A percentile compares a stretch with the other conserved stretches of the same genome.
phyloP scores from a whole-genome alignment of 2,797 vertebrate species.

The Anas bernieri region DNA sequence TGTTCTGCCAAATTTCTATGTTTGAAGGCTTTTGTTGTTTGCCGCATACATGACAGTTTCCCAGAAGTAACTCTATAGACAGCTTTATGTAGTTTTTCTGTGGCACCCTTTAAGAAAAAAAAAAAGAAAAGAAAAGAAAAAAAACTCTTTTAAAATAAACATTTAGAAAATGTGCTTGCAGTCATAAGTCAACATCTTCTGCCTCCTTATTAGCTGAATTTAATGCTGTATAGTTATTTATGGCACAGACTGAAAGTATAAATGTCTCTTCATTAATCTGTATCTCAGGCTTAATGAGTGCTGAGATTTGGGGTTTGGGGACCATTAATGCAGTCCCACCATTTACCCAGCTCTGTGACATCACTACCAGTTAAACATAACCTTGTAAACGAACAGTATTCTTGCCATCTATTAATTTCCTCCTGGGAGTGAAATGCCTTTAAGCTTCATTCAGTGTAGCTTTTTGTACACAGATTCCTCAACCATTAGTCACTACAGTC shows the following conservation, averaged over 20 bases:
- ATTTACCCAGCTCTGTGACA: constrained; percentile 36
- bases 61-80: background rate
- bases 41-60: background rate
- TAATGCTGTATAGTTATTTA: constrained; percentile 43
- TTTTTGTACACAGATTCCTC: constrained; percentile 26
- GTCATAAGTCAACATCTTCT: background rate
- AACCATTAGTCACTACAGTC: background rate
- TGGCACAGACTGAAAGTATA: constrained; percentile 30
- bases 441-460: background rate
- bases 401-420: constrained; percentile 6
- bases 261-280: constrained; percentile 57
- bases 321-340: constrained; percentile 19
- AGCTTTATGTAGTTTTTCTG: background rate
- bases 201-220: constrained; percentile 14
- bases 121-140: background rate
- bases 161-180: background rate
- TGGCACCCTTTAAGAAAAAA: background rate
- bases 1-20: background rate
- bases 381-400: constrained; percentile 19
- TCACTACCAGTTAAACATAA: constrained; percentile 27
- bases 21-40: constrained; percentile 5
- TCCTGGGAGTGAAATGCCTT: constrained; percentile 3
- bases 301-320: constrained; percentile 53
- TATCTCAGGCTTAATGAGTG: constrained; percentile 42
- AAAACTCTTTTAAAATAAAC: background rate